These are phyloP conservation scores for Cardiocondyla obscurior DNA, from an alignment of 1,140 invertebrate genomes.

Conservation along the genomic window DNA sequence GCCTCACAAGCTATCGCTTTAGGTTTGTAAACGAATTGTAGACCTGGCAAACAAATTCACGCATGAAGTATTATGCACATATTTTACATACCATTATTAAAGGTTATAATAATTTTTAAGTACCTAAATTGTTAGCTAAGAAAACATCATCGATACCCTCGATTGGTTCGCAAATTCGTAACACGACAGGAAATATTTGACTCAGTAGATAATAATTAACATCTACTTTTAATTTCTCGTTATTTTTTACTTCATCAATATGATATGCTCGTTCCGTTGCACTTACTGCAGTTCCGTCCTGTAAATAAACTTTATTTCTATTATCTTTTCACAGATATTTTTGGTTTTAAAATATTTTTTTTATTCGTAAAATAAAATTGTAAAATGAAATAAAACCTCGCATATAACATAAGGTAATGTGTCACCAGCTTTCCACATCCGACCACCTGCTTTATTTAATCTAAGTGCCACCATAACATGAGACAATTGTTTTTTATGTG, in stretches of 20 bases:
- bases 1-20: slow-evolving; percentile 83
- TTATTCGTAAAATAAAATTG: not conserved
- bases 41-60: slow-evolving; percentile 78
- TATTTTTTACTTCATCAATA: slow-evolving; percentile 93
- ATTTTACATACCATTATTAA: not conserved
- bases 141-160: slow-evolving; percentile 95
- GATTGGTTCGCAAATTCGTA: slow-evolving; percentile 97
- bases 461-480: slow-evolving; percentile 97
- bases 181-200: slow-evolving; percentile 97
- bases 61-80: not conserved
- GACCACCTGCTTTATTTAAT: slow-evolving; percentile 91
- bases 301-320: slow-evolving; percentile 1
- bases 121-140: slow-evolving; percentile 95
- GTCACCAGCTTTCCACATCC: slow-evolving; percentile 96
- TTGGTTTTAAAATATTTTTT: not conserved
- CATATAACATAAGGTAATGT: slow-evolving; percentile 98
- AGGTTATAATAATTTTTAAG: not conserved
- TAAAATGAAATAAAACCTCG: slow-evolving; percentile 84
- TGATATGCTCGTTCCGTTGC: slow-evolving; percentile 97
- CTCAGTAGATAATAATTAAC: slow-evolving; percentile 92
- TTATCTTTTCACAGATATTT: not conserved
- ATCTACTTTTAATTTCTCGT: slow-evolving; percentile 90
- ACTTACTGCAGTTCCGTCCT: slow-evolving; percentile 90
- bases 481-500: slow-evolving; percentile 88
- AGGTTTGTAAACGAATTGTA: slow-evolving; percentile 83